Evolutionary conservation across 2,113 vertebrate species (phyloP), one percentile per base, ranked within the genome.

Genomic region (Baryphthengus martii): DNA sequence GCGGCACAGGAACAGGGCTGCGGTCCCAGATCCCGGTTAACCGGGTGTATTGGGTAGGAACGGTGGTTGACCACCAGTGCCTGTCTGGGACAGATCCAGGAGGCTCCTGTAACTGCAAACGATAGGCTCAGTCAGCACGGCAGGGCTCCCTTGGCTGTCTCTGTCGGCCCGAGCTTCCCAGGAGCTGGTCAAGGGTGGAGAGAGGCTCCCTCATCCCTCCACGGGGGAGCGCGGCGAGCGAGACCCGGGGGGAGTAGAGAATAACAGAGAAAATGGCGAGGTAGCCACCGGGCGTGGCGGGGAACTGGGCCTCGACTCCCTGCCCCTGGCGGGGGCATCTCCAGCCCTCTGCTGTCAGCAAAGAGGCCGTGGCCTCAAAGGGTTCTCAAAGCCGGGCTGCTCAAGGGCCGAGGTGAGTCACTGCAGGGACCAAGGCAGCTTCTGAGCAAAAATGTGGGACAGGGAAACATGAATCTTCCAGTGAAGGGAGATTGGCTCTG

Each of bases 241-340:
- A 83, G 85, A 90, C 56, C 55, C 0, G n/a, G 85, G 85, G 89
- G 87, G 94, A 95, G 90, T 66, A 37, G 5, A 90, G 86, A 96
- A 91, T 83, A 88, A 65, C 55, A n/a, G 26, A 90, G 93, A 52
- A 81, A 77, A 93, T 44, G 92, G 42, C 79, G 59, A 37, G 75
- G 55, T 67, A 93, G 73, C 50, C 74, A 35, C 85, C 1, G 28
- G 19, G 75, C 7, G 0, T 77, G 59, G 70, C 45, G 85, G 45
- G 55, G 85, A 95, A 80, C 13, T 25, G 26, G 88, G 92, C 72
- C 72, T 84, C 49, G 47, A 29, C 78, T 76, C 77, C 70, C 88
- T 96, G 90, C 93, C 85, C 92, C 90, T 70, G 37, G 20, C n/a
- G 77, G 66, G 78, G 73, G 67, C n/a, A 96, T 88, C 93, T 94